Base-by-base conservation (phyloP, 2,888 invertebrate species). In the Epinotia demarniana region DNA sequence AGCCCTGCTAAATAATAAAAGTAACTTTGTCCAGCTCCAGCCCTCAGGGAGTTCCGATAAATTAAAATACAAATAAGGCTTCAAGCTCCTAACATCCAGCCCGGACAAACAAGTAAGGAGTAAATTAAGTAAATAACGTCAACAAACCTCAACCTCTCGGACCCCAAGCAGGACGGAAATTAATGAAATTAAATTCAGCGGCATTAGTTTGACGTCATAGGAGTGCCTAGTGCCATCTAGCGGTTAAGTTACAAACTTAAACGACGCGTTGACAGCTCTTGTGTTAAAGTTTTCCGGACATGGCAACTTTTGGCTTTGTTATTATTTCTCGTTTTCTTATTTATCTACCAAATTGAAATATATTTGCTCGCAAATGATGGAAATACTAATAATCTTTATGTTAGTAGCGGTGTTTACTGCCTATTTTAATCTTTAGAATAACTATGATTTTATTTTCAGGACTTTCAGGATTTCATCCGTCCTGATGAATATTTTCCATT, bases 401-500 rank as follows among this genome's bases (percentile, higher is more conserved):
- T 5, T 58, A 1, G 46, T 57, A 9, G n/a, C 13, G 33, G 33
- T 43, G 16, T 62, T 72, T 46, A 2, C 9, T 4, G 9, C 19
- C 12, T 27, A 46, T 55, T 6, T 46, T n/a, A 5, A 18, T 16
- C 43, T 57, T 61, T 33, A 13, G 33, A 12, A n/a, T n/a, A 57
- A 57, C 67, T 67, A 33, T 33, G 6, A 2, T 12, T 11, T 6
- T 46, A 67, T 27, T 72, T 71, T 72, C 66, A 72, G 61, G 75
- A 62, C 46, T 72, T 72, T 72, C 67, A 75, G 75, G 53, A 19
- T 66, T 75, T 66, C 75, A 75, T 39, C 39, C n/a, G 23, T 66
- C 27, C 19, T 23, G n/a, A 23, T 49, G 33, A 60, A 69, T 77
- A 84, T 87, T 89, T 80, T 79, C 79, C 69, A 79, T 83, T 89